phyloP scores from a whole-genome alignment of 2,888 invertebrate species.

The Sympetrum striolatum region DNA sequence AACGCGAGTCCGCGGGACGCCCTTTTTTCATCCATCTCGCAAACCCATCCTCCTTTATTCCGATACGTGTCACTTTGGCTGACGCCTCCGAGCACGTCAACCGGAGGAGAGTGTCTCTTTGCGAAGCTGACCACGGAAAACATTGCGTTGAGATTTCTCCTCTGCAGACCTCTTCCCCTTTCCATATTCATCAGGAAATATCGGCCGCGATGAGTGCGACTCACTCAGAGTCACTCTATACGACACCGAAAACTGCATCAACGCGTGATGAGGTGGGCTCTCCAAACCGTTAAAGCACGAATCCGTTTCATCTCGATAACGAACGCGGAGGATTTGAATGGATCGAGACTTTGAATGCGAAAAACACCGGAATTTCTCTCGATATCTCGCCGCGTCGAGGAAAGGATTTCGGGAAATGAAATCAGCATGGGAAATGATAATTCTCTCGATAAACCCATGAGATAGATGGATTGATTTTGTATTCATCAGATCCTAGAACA shows the following conservation, averaged over 20 bases:
- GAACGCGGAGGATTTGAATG: not conserved
- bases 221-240: not conserved
- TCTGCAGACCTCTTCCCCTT: not conserved
- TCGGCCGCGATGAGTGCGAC: not conserved
- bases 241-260: not conserved
- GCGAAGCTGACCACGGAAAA: not conserved
- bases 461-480: too few relatives aligned
- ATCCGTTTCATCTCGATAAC: not conserved
- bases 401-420: not conserved
- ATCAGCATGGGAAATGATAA: too few relatives aligned
- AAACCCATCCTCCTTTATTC: too few relatives aligned
- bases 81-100: not conserved
- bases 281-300: too few relatives aligned
- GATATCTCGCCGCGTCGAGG: not conserved
- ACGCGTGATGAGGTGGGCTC: not conserved
- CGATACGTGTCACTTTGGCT: too few relatives aligned
- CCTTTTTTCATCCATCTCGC: too few relatives aligned
- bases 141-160: not conserved
- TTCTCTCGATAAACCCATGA: too few relatives aligned
- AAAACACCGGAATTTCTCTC: not conserved
- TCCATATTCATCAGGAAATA: not conserved
- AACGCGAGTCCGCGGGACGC: too few relatives aligned
- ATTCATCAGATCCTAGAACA: too few relatives aligned
- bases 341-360: not conserved
- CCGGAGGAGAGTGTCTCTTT: not conserved